Conservation (phyloP, 2,113 vertebrate species). For the Garra rufa region DNA sequence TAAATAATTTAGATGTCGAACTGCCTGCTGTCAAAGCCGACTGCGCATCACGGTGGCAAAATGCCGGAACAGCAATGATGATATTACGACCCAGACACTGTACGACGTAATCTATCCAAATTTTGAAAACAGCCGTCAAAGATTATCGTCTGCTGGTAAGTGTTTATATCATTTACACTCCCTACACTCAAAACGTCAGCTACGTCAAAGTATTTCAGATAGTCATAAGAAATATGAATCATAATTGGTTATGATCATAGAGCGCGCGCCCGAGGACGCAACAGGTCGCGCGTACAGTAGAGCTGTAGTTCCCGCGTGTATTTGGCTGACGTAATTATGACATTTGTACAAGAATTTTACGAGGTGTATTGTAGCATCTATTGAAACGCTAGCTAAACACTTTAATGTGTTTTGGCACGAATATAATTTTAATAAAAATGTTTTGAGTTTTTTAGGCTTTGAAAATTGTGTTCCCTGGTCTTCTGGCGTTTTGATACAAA, state of each 20-base stretch:
- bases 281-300: constrained; percentile 80
- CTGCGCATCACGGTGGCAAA: constrained; percentile 77
- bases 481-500: not conserved
- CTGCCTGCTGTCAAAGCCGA: constrained; percentile 60
- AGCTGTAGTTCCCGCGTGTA: constrained; percentile 60
- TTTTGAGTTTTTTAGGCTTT: not conserved
- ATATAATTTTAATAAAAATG: not conserved
- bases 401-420: not conserved
- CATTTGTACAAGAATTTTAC: constrained; percentile 33
- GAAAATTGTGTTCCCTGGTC: not conserved
- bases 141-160: constrained; percentile 74
- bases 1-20: constrained; percentile 70
- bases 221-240: constrained; percentile 80
- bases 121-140: constrained; percentile 64
- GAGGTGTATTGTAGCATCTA: not conserved
- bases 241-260: constrained; percentile 82
- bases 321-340: constrained; percentile 51
- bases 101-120: constrained; percentile 52
- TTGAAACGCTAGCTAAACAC: not conserved
- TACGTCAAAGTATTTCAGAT: constrained; percentile 63
- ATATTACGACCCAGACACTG: constrained; percentile 71
- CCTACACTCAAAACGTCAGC: constrained; percentile 39
- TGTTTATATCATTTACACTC: not conserved
- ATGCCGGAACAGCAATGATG: constrained; percentile 73
- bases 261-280: constrained; percentile 72